phyloP scores from a whole-genome alignment of 1,140 invertebrate genomes.

The Linepithema humile region DNA sequence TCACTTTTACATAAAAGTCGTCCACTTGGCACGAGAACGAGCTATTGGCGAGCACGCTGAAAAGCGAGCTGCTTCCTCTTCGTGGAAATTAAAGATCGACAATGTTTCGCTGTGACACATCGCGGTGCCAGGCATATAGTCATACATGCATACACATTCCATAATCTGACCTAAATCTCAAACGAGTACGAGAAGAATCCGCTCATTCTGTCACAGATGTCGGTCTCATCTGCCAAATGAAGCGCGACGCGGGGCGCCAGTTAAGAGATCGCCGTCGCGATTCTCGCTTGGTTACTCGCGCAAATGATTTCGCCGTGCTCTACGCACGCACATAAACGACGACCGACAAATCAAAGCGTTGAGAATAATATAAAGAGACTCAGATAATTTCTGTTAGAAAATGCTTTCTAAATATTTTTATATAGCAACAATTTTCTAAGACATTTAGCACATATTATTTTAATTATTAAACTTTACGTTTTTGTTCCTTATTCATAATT shows the following conservation, averaged over 20 bases:
- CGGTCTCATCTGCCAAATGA: slow-evolving; percentile 78
- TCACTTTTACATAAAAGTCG: background rate
- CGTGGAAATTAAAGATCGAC: slow-evolving; percentile 42
- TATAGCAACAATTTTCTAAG: too few relatives aligned
- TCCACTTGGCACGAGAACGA: slow-evolving; percentile 36
- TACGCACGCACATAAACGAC: background rate
- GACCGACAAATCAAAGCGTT: background rate
- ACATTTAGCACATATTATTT: too few relatives aligned
- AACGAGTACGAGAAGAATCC: slow-evolving; percentile 52
- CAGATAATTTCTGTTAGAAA: too few relatives aligned
- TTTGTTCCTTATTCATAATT: too few relatives aligned
- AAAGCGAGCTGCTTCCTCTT: slow-evolving; percentile 60
- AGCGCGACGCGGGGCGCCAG: slow-evolving; percentile 68
- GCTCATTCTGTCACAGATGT: slow-evolving; percentile 73
- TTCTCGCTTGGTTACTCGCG: slow-evolving; percentile 23
- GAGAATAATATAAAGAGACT: background rate
- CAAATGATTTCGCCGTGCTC: slow-evolving; percentile 43
- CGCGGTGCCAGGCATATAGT: slow-evolving; percentile 8
- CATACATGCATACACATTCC: slow-evolving; percentile 56
- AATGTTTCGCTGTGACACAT: slow-evolving; percentile 46
- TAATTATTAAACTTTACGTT: too few relatives aligned
- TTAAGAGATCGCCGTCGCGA: slow-evolving; percentile 48
- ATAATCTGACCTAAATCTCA: slow-evolving; percentile 81
- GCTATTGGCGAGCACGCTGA: slow-evolving; percentile 2
- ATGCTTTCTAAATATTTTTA: too few relatives aligned